These are phyloP conservation scores for Drosophila peninsularis DNA, from an alignment of 2,888 invertebrate species.

Conservation along the genomic window DNA sequence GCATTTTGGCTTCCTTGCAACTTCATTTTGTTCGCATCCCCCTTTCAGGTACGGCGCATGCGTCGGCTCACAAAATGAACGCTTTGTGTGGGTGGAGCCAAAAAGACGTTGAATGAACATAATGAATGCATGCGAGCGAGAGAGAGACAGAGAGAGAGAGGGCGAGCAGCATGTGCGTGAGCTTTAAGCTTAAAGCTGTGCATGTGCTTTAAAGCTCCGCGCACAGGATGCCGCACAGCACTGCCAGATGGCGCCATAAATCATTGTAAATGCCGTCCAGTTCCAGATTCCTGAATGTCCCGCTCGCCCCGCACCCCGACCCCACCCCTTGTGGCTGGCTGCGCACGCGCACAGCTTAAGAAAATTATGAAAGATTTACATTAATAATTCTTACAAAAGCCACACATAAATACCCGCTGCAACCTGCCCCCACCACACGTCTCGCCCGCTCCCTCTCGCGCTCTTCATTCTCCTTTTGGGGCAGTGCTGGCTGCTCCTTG, in stretches of 20 bases:
- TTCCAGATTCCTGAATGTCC: conserved; percentile 16
- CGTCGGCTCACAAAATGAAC: conserved; percentile 66
- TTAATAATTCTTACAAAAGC: conserved; percentile 82
- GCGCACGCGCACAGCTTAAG: conserved; percentile 81
- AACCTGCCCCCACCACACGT: conserved; percentile 42
- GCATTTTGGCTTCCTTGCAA: conserved; percentile 59
- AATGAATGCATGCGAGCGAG: conserved; percentile 6
- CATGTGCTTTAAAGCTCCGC: conserved; percentile 36
- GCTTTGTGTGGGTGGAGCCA: conserved; percentile 74
- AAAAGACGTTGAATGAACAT: conserved; percentile 56
- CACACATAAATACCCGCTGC: conserved; percentile 78
- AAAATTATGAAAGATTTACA: conserved; percentile 82
- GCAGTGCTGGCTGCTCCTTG: conserved; percentile 8
- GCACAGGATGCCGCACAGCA: conserved; percentile 55
- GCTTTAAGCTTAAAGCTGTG: conserved; percentile 63
- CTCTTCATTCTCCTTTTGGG: background rate
- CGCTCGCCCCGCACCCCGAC: too few species aligned
- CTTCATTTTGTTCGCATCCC: conserved; percentile 76
- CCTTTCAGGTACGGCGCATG: conserved; percentile 63
- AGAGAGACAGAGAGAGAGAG: conserved; percentile 3
- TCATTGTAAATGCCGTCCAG: conserved; percentile 43
- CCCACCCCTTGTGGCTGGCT: conserved; percentile 12
- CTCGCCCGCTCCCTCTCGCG: background rate
- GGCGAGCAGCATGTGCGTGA: conserved; percentile 22
- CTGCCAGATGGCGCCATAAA: conserved; percentile 66